These are phyloP conservation scores for Agonopterix heracliana DNA, from an alignment of 2,888 invertebrate species.

Conservation along the genomic window DNA sequence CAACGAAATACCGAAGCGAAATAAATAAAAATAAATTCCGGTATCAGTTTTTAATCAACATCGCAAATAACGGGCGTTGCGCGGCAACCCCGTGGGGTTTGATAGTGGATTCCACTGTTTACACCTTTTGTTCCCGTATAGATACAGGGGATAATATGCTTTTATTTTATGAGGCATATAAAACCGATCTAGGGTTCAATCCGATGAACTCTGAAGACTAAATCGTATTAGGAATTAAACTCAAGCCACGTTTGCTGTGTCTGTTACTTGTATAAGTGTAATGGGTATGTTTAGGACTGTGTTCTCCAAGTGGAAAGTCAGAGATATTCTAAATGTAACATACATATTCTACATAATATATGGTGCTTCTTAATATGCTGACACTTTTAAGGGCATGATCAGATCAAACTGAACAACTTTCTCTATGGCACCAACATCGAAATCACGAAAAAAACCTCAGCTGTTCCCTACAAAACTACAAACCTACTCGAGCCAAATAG, in stretches of 20 bases:
- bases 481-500: no score
- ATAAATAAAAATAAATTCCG: not conserved
- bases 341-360: no score
- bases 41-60: constrained; percentile 1
- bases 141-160: not conserved
- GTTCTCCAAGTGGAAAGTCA: no score
- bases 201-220: not conserved
- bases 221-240: not conserved
- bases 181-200: not conserved
- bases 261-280: not conserved
- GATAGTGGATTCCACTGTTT: not conserved
- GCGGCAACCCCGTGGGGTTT: not conserved
- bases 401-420: no score
- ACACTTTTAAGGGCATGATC: no score
- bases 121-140: not conserved
- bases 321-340: no score
- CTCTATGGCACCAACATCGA: no score
- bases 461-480: no score
- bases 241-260: not conserved
- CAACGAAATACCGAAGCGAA: not conserved
- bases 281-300: not conserved
- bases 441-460: no score
- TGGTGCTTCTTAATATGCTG: no score
- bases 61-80: not conserved
- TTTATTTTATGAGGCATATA: not conserved